Base-by-base conservation (phyloP, 1,140 invertebrate genomes). In the Thaumetopoea pityocampa region DNA sequence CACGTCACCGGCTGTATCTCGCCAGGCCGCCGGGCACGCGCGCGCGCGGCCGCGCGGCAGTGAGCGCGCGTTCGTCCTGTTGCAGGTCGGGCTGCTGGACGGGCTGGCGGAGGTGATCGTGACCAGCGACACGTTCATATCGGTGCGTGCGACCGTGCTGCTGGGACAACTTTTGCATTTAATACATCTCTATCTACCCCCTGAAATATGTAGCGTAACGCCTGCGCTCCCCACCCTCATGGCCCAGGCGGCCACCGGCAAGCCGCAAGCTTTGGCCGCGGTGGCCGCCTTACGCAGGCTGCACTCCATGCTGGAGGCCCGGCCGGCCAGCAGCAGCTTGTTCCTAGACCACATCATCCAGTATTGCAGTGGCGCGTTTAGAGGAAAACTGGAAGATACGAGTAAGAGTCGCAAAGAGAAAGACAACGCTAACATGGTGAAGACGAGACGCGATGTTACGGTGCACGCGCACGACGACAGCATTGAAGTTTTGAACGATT, bases 71-170 rank as follows among this genome's bases (percentile, higher is more conserved):
- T n/a, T n/a, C 22, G 14, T 19, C 18, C 20, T 47, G 12, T 74
- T 73, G 24, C 55, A 86, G 85, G 92, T 90, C 43, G 95, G 96
- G 23, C 72, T 98, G 5, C 87, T 97, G 24, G 92, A 94, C 67
- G 96, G 96, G 6, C 86, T 99, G 19, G 93, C 94, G 6, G 94
- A 98, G 86, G 96, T 97, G 2, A 94, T 98, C 54, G 92, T 96
- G 3, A 92, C 92, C 14, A 93, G 92, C 52, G 95, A 96, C 67
- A 93, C 92, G 3, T 92, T 94, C 65, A 91, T 98, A 46, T 96
- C 94, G 20, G 92, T 98, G 20, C 88, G 94, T 38, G 94, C 96
- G 12, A 97, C 96, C 1, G 92, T 98, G 34, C 80, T 99, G 8
- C 85, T 99, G 27, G 90, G 92, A 22, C 94, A 96, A 79, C 85